Conservation (phyloP, 2,113 vertebrate species). For the Gorsachius goisagi region DNA sequence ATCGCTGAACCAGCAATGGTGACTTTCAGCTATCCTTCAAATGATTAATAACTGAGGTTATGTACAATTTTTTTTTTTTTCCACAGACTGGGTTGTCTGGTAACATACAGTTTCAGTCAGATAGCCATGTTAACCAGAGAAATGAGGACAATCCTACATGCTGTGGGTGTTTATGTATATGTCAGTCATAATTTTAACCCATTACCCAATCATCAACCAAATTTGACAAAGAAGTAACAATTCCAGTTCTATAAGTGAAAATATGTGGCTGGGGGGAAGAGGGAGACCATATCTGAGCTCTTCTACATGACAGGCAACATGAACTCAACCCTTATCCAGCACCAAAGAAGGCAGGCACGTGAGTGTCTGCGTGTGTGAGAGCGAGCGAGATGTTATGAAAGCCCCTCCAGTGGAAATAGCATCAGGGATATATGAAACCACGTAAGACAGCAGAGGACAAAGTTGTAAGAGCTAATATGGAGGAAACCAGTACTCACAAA, state of each 20-base stretch:
- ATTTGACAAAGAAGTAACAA: background rate
- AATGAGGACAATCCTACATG: background rate
- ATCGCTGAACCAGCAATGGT: background rate
- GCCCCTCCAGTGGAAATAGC: background rate
- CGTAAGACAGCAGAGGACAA: background rate
- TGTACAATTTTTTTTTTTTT: background rate
- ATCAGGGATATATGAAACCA: slow-evolving; percentile 6
- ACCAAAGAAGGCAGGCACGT: background rate
- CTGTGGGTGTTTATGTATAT: fast-evolving
- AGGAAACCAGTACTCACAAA: background rate
- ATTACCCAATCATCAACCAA: background rate
- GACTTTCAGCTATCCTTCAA: background rate
- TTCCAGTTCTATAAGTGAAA: background rate
- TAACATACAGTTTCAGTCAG: background rate
- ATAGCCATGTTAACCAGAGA: background rate
- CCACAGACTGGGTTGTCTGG: background rate
- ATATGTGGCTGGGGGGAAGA: background rate
- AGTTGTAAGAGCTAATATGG: background rate
- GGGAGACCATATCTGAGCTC: background rate
- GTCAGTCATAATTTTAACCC: background rate
- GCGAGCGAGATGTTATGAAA: background rate
- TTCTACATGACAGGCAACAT: background rate
- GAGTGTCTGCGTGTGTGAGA: background rate
- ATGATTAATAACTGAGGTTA: background rate
- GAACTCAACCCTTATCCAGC: background rate